A percentile compares a stretch with the other conserved stretches of the same genome.
These are phyloP conservation scores for Agrilus planipennis DNA, from an alignment of 1,140 invertebrate species.

Conservation along the genomic window DNA sequence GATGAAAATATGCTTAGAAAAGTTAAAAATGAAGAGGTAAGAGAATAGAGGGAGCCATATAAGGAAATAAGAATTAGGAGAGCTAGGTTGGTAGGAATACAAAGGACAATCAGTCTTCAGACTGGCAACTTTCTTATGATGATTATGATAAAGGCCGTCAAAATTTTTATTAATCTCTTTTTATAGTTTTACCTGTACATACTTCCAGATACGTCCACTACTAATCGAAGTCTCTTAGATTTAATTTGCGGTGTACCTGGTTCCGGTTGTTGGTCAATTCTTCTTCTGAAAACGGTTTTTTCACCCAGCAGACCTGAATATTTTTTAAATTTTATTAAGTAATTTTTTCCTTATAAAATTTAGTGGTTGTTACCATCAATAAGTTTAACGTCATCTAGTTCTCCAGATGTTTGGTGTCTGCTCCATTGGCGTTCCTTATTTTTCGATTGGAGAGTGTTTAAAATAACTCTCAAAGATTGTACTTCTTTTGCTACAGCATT, in stretches of 20 bases:
- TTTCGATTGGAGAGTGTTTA: constrained; percentile 73
- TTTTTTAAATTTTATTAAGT: constrained; percentile 1
- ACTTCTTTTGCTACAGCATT: constrained; percentile 67
- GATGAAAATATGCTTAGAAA: too few species aligned
- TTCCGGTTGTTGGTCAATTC: constrained; percentile 74
- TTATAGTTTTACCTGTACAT: constrained; percentile 90
- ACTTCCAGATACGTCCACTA: constrained; percentile 88
- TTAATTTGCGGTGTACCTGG: constrained; percentile 72
- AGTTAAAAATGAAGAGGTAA: too few species aligned
- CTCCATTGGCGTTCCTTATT: constrained; percentile 89
- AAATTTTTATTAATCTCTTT: too few species aligned
- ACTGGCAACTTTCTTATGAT: too few species aligned
- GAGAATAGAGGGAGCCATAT: too few species aligned
- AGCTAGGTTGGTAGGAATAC: too few species aligned
- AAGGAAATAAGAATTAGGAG: too few species aligned
- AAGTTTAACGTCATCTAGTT: constrained; percentile 89
- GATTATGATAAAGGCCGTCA: too few species aligned
- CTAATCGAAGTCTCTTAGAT: constrained; percentile 79
- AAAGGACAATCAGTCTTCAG: too few species aligned
- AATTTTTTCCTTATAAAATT: not conserved
- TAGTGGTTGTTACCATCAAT: constrained; percentile 61
- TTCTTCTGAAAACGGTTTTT: constrained; percentile 75
- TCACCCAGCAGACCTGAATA: constrained; percentile 69
- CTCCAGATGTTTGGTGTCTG: constrained; percentile 83
- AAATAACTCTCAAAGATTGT: constrained; percentile 48